Percentiles rank a stretch among this genome's conserved stretches.
phyloP scores from a whole-genome alignment of 37 sponge, comb jelly and placozoan genomes.

The Theonella swinhoei region DNA sequence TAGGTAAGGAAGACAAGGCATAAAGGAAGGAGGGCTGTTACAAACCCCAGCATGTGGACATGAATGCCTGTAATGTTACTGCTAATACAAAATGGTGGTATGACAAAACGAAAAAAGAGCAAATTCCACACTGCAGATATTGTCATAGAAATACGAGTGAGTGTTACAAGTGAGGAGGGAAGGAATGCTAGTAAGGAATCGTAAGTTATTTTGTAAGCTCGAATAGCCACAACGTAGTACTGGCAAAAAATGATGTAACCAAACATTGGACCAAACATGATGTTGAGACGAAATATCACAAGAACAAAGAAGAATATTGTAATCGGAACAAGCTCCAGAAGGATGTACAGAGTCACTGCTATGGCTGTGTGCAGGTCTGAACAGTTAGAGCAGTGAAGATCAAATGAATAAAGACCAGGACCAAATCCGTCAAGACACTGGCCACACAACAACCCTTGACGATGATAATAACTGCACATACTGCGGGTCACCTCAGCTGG shows the following conservation, averaged over 20 bases:
- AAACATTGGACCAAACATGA: neutral
- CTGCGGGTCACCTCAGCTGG: neutral
- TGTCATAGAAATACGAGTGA: neutral
- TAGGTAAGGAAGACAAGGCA: neutral
- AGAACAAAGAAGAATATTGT: neutral
- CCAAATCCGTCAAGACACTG: neutral
- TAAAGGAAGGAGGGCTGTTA: constrained; percentile 3
- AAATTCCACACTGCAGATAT: constrained; percentile 2
- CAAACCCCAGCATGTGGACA: neutral
- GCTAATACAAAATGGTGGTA: constrained; percentile 20
- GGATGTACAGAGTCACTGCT: neutral
- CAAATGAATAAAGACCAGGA: neutral
- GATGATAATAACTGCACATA: neutral
- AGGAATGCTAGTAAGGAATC: no score
- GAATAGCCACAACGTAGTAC: neutral
- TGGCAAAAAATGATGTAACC: neutral
- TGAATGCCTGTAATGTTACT: neutral
- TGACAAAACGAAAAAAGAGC: constrained; percentile 1
- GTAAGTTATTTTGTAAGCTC: neutral
- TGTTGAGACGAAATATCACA: neutral
- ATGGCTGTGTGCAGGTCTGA: neutral
- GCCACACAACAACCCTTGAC: neutral
- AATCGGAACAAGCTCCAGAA: neutral
- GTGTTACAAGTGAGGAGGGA: no score
- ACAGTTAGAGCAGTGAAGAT: neutral